phyloP scores from a whole-genome alignment of 2,113 vertebrate species.

The Galeopterus variegatus region DNA sequence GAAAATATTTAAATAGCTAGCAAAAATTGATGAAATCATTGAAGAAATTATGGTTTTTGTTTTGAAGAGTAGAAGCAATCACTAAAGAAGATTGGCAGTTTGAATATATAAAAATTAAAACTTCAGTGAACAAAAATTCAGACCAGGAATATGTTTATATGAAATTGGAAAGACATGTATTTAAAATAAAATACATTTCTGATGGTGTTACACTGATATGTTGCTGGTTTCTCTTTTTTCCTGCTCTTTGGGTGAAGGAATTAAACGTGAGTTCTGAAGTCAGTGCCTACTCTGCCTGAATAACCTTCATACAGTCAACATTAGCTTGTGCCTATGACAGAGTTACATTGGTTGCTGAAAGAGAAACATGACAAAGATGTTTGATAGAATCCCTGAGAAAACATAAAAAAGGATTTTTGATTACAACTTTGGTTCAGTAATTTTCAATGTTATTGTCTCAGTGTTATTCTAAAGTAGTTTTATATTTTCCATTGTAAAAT shows the following conservation, averaged over 20 bases:
- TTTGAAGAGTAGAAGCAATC: slow-evolving; percentile 46
- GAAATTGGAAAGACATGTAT: slow-evolving; percentile 56
- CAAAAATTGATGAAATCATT: slow-evolving; percentile 63
- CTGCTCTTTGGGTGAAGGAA: slow-evolving; percentile 54
- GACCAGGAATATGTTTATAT: not conserved
- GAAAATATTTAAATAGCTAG: not conserved
- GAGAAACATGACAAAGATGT: slow-evolving; percentile 53
- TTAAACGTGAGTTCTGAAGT: slow-evolving; percentile 4
- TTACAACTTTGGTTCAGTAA: slow-evolving; percentile 34
- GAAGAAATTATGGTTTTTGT: slow-evolving; percentile 62
- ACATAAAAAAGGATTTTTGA: slow-evolving; percentile 20
- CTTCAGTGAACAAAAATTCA: slow-evolving; percentile 31
- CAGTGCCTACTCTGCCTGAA: not conserved
- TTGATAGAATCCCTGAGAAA: slow-evolving; percentile 48
- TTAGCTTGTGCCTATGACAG: not conserved
- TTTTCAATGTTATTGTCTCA: slow-evolving; percentile 45
- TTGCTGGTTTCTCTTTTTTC: slow-evolving; percentile 33
- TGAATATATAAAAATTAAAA: slow-evolving; percentile 56
- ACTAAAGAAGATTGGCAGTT: slow-evolving; percentile 8
- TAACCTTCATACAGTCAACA: not conserved
- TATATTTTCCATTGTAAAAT: slow-evolving; percentile 53
- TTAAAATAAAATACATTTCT: not conserved
- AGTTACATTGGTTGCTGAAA: not conserved
- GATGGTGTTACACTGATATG: not conserved
- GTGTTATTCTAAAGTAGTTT: slow-evolving; percentile 51